Evolutionary conservation across 2,888 invertebrate genomes (phyloP).

Genomic region (Hydriomena furcata): DNA sequence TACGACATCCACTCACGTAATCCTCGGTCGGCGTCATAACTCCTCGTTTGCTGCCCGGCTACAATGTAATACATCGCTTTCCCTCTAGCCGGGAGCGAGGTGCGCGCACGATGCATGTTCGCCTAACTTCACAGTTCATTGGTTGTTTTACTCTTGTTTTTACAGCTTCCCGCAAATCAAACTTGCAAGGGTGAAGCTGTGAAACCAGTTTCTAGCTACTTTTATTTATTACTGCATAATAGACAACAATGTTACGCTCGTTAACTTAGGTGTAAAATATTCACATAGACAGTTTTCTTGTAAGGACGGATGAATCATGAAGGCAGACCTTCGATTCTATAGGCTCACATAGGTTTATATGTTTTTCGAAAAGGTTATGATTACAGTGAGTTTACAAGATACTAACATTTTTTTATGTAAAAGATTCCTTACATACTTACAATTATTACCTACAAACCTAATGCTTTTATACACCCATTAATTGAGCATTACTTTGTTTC

Average conservation of each 20-base stretch:
- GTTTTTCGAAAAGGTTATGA: too few species aligned
- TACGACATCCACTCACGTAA: constrained; percentile 84
- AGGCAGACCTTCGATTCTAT: too few species aligned
- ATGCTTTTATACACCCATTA: too few species aligned
- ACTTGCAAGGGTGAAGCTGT: constrained; percentile 14
- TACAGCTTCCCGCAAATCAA: constrained; percentile 22
- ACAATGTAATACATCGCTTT: constrained; percentile 76
- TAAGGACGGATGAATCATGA: too few species aligned
- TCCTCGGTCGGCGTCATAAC: constrained; percentile 81
- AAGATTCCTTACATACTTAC: too few species aligned
- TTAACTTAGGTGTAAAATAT: too few species aligned
- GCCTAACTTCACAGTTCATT: constrained; percentile 40
- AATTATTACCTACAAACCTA: too few species aligned
- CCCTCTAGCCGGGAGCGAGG: constrained; percentile 53
- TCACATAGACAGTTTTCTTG: too few species aligned
- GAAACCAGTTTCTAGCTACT: constrained; percentile 14
- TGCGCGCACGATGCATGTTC: constrained; percentile 50
- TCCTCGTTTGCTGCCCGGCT: constrained; percentile 77
- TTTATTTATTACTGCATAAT: constrained; percentile 14
- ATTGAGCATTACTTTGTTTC: too few species aligned
- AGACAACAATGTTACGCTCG: constrained; percentile 4
- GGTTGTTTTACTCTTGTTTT: constrained; percentile 32
- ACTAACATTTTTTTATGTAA: too few species aligned
- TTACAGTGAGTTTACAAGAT: too few species aligned
- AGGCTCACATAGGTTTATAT: too few species aligned